Base-by-base conservation (phyloP, 2,113 vertebrate species). In the Rhadina sibilatrix region DNA sequence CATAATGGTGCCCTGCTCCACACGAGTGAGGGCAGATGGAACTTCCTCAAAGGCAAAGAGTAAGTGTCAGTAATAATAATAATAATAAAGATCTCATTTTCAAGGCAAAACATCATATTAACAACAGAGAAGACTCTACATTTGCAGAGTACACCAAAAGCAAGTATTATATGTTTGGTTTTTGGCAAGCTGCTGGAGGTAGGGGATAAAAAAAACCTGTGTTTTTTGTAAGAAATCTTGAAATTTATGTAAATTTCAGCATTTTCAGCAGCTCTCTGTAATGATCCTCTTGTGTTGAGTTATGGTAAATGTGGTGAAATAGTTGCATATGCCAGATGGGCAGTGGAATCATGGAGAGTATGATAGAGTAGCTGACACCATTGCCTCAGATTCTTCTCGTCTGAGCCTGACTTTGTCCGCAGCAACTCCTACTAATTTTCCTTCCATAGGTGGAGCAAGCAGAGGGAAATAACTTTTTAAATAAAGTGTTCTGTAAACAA, bases 101-200 rank as follows among this genome's bases (percentile, higher is more conserved):
- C 69, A 91, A 79, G 84, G 25, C 15, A 68, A 81, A 92, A 47
- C 6, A 19, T 40, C 8, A 3, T 59, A 44, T 19, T 50, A 87
- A 64, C 33, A n/a, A 22, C 52, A 68, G 44, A 16, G 91, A 84
- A 87, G 13, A 71, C 2, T n/a, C 1, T 35, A 66, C 3, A 9
- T 47, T 77, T 70, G 18, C 27, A 59, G 31, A 68, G 16, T 69
- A 42, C 42, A 66, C 15, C 15, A 87, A 93, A 91, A 8, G 10
- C 56, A 63, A 72, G 10, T 40, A n/a, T 59, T 47, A 2, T 3
- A 35, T 11, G 5, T 63, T 52, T 50, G 31, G 0, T 2, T 47
- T 81, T 65, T 66, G 68, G 21, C 30, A 63, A 83, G 27, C 4
- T 44, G 20, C 8, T 37, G 37, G 60, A 90, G 28, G 4, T 30